Evolutionary conservation across 2,113 vertebrate genomes (phyloP), one percentile per base, ranked within the genome.

Genomic region (Danionella cerebrum): DNA sequence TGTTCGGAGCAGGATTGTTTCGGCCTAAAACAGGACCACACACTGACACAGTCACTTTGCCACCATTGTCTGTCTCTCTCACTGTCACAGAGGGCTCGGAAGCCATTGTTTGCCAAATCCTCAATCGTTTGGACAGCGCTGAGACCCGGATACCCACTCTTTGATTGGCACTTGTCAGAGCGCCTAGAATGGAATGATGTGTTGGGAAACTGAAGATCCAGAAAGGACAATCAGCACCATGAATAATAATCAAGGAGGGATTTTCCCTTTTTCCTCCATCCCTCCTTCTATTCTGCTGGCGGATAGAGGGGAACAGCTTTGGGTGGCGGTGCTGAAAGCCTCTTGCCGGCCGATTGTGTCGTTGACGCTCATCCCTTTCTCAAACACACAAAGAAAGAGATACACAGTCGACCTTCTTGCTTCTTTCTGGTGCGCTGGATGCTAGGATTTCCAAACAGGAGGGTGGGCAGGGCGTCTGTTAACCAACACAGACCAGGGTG

Each of bases 121-220:
- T 79, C 66, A 50, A 70, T 72, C 69, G 24, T 74, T 74, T 89
- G 72, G 60, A 84, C 82, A 72, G 50, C 16, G 35, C 39, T 60
- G 31, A 79, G 86, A 82, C 81, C 80, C 81, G 79, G 81, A 86
- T 79, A 80, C 78, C 70, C 80, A 83, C 84, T 82, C 83, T 88
- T 92, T 97, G 94, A 97, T 91, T 95, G 96, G 89, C 93, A 94
- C 89, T 95, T 95, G 93, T 96, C 93, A 93, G 82, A 75, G 71
- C 86, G 84, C 90, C 92, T 89, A 63, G 90, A 91, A 94, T 91
- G 90, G 90, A 91, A 83, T 88, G 89, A 88, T 78, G 84, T 85
- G 84, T 91, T 84, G 84, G 85, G 83, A 83, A 86, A 84, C 81
- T 71, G 73, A 69, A 83, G 76, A 57, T 85, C 76, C 76, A 58